phyloP scores from a whole-genome alignment of 2,113 vertebrate genomes.

The Poeciliopsis retropinna region DNA sequence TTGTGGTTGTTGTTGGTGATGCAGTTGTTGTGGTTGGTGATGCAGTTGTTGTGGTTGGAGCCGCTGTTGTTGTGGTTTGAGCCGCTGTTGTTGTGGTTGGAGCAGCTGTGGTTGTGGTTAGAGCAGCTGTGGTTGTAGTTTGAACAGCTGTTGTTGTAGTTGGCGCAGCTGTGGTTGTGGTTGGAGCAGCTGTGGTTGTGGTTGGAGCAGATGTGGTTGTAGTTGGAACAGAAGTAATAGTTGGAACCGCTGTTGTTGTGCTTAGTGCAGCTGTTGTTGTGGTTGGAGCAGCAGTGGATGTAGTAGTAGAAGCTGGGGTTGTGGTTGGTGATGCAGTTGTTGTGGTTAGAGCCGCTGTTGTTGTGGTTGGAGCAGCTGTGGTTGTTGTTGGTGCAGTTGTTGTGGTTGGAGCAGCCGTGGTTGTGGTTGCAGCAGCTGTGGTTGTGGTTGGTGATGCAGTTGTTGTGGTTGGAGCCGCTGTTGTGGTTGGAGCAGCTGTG shows the following conservation, averaged over 20 bases:
- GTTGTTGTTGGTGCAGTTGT: too few relatives aligned
- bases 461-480: not conserved
- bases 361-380: not conserved
- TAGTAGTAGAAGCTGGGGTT: not conserved
- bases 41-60: too few relatives aligned
- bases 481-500: not conserved
- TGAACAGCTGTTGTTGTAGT: not conserved
- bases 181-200: not conserved
- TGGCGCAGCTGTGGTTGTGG: not conserved
- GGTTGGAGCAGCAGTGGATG: not conserved
- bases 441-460: not conserved
- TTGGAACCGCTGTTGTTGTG: not conserved
- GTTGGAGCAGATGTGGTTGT: not conserved
- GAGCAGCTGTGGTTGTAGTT: not conserved
- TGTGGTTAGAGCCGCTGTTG: not conserved
- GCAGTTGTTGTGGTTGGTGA: not conserved
- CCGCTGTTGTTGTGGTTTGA: not conserved
- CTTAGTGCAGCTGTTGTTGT: not conserved
- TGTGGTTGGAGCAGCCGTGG: not conserved
- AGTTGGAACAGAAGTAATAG: too few relatives aligned
- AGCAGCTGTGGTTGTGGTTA: too few relatives aligned
- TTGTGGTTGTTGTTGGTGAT: too few relatives aligned
- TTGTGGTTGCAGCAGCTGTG: too few relatives aligned
- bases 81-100: not conserved
- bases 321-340: not conserved